Evolutionary conservation across 1,140 invertebrate genomes (phyloP), one percentile per base, ranked within the genome.

Genomic region (Hesperophylax magnus): DNA sequence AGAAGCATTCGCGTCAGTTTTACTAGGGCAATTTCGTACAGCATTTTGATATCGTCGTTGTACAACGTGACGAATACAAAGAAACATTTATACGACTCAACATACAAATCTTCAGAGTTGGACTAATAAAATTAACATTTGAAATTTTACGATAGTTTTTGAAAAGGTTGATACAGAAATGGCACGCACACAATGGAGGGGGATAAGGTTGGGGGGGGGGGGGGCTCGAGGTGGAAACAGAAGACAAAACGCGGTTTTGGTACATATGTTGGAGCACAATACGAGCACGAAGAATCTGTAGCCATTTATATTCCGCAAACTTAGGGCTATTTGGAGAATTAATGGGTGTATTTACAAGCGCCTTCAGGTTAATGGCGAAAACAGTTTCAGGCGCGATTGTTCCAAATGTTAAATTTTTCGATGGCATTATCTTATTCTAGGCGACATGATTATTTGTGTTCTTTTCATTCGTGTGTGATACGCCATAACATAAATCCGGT

Each of bases 301-400:
- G 54, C 54, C 52, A 60, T 75, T 58, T 75, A 58, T 75, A 58
- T 75, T 56, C 54, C 22, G 53, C 22, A 56, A 75, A 75, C 18
- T 75, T 75, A n/a, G 24, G 52, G 72, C 54, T 75, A 56, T 75
- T 56, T 60, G 54, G 9, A 34, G 72, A 60, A 75, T 75, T 75
- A 75, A 75, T 75, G 72, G 72, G 15, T 58, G 52, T 56, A 58
- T 75, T 75, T 75, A 47, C 69, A 72, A 52, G 69, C 34, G 34
- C 63, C 34, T 39, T 22, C 24, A 31, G 24, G n/a, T 22, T 67
- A 67, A 67, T 67, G 63, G 34, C 22, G 63, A 67, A 67, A 67
- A 27, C 34, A 67, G 24, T 67, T 67, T 67, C n/a, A 31, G 63
- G n/a, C 24, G 31, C 63, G n/a, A 67, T 39, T 18, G 63, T 2